phyloP scores from a whole-genome alignment of 2,797 vertebrate genomes.

The Hoplostethus atlanticus region DNA sequence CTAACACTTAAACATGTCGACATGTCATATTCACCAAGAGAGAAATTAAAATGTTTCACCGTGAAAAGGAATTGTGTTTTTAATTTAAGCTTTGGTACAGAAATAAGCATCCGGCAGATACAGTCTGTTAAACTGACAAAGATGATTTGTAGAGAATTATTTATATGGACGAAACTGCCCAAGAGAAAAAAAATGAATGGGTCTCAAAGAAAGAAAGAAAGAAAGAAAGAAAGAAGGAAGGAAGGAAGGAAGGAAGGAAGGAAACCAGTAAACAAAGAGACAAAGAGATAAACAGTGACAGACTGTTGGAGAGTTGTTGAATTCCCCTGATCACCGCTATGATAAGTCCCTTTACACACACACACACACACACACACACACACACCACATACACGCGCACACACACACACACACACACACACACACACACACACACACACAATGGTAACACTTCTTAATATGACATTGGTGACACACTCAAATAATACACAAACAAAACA shows the following conservation, averaged over 20 bases:
- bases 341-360: not conserved
- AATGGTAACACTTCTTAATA: conserved; percentile 36
- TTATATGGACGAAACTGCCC: too few relatives aligned
- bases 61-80: too few relatives aligned
- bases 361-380: conserved; percentile 20
- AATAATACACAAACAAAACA: not conserved
- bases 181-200: too few relatives aligned
- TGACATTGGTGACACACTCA: not conserved
- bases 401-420: too few relatives aligned
- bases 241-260: not conserved
- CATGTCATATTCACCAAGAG: too few relatives aligned
- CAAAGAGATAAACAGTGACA: conserved; percentile 69
- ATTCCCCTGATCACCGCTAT: conserved; percentile 52
- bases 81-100: too few relatives aligned
- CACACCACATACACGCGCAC: too few relatives aligned
- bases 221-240: not conserved
- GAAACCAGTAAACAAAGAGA: conserved; percentile 58
- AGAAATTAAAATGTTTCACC: too few relatives aligned
- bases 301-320: conserved; percentile 60
- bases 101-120: too few relatives aligned
- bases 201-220: conserved; percentile 81
- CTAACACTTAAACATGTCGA: too few relatives aligned
- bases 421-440: not conserved
- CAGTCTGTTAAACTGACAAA: too few relatives aligned
- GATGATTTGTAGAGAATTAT: too few relatives aligned